phyloP scores from a whole-genome alignment of 2,797 vertebrate genomes.

The Helarctos malayanus region DNA sequence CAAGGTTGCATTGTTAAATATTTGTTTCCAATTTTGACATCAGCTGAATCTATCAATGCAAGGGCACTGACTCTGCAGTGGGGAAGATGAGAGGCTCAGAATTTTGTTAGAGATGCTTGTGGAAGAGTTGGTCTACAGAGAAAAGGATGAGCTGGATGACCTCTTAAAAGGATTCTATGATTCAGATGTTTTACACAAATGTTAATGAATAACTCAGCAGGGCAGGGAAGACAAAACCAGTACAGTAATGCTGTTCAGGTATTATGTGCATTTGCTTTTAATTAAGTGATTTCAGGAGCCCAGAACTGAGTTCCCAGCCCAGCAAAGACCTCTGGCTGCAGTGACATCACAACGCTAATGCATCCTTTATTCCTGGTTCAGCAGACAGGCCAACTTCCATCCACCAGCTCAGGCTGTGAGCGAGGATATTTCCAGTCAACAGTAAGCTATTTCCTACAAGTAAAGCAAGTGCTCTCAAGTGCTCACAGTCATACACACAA shows the following conservation, averaged over 20 bases:
- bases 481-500: constrained; percentile 24
- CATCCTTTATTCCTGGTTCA: constrained; percentile 44
- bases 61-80: constrained; percentile 20
- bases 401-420: constrained; percentile 8
- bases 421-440: constrained; percentile 51
- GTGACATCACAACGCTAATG: constrained; percentile 5
- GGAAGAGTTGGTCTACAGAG: constrained; percentile 7
- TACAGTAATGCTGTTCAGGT: not conserved
- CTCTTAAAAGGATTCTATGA: constrained; percentile 37
- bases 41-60: constrained; percentile 48
- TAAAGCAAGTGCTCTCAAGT: constrained; percentile 54
- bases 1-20: constrained; percentile 59
- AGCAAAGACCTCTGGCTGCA: constrained; percentile 49
- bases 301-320: constrained; percentile 19
- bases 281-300: constrained; percentile 60
- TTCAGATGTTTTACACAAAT: constrained; percentile 68
- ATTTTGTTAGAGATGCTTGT: not conserved
- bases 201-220: constrained; percentile 61
- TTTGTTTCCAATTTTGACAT: constrained; percentile 72
- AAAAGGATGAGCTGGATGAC: constrained; percentile 41
- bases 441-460: constrained; percentile 56
- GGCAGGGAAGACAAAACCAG: constrained; percentile 55
- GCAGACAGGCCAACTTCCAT: not conserved
- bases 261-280: not conserved
- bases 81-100: constrained; percentile 16